phyloP scores from a whole-genome alignment of 2,797 vertebrate genomes.

The Schizopygopsis pylzovi region DNA sequence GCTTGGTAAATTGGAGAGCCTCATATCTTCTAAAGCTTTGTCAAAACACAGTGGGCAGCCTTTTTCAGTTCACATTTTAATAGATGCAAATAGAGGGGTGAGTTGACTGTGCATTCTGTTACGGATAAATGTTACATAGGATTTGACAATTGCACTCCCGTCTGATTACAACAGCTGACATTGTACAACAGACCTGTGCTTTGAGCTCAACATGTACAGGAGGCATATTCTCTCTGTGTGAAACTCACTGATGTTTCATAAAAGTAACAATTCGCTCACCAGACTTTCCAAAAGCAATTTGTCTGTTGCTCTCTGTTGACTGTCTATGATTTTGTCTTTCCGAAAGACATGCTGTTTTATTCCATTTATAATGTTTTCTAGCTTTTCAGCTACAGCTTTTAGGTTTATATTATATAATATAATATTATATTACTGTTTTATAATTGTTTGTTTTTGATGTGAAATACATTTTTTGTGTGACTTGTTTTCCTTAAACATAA shows the following conservation, averaged over 20 bases:
- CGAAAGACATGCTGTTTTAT: neutral
- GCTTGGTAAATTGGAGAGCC: conserved; percentile 15
- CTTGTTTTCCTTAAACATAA: neutral
- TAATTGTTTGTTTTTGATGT: neutral
- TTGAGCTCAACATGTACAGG: neutral
- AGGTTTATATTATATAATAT: neutral
- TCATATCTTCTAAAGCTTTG: conserved; percentile 22
- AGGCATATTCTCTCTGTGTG: neutral
- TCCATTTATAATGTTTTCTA: neutral
- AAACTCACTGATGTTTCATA: neutral
- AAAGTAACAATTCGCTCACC: neutral
- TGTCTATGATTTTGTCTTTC: neutral
- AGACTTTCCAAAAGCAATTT: neutral
- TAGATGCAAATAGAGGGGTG: neutral
- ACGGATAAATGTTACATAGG: neutral
- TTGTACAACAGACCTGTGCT: neutral
- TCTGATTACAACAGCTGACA: neutral
- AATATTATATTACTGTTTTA: neutral
- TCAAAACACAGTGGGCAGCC: neutral
- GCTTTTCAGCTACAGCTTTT: neutral
- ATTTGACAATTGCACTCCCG: neutral
- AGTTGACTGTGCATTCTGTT: neutral
- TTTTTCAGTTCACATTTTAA: conserved; percentile 21
- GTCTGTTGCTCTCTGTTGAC: neutral
- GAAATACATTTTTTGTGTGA: neutral